Evolutionary conservation across 2,797 vertebrate genomes (phyloP).

Genomic region (Hippocampus kuda): DNA sequence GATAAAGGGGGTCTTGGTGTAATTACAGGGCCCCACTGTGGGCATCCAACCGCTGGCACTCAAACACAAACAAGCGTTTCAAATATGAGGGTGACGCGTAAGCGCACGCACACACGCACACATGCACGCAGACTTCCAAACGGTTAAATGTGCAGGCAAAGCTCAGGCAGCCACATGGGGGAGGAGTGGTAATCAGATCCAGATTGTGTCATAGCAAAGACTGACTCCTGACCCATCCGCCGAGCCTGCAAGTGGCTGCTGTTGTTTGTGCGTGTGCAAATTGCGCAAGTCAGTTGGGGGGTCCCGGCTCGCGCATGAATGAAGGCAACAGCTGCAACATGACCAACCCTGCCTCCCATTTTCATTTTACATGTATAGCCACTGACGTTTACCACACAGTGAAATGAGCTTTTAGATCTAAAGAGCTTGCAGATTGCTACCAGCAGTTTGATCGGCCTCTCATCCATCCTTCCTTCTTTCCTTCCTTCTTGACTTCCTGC

Average conservation of each 20-base stretch:
- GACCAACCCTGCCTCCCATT: conserved; percentile 15
- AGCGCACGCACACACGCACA: neutral
- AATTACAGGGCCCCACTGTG: conserved; percentile 49
- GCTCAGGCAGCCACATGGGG: conserved; percentile 1
- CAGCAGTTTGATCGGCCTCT: conserved; percentile 37
- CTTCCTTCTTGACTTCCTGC: conserved; percentile 18
- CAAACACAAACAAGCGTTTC: conserved; percentile 27
- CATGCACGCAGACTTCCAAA: conserved; percentile 25
- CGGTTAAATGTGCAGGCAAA: conserved; percentile 9
- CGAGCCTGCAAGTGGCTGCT: conserved; percentile 22
- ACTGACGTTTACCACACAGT: conserved; percentile 17
- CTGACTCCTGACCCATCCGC: conserved; percentile 38
- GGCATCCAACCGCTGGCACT: conserved; percentile 27
- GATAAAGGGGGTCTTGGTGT: conserved; percentile 25
- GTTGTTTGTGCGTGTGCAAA: conserved; percentile 23
- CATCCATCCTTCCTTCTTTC: conserved; percentile 28
- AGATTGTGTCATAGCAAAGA: conserved; percentile 42
- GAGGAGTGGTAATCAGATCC: conserved; percentile 41
- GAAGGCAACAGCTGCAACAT: conserved; percentile 53
- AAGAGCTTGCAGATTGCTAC: conserved; percentile 39
- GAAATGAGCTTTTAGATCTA: conserved; percentile 31
- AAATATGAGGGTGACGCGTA: conserved; percentile 22
- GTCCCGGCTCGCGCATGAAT: conserved; percentile 33
- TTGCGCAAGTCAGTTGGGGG: conserved; percentile 22
- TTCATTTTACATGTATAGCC: conserved; percentile 19